Evolutionary conservation across 2,797 vertebrate genomes (phyloP).

Genomic region (Gymnothorax javanicus): DNA sequence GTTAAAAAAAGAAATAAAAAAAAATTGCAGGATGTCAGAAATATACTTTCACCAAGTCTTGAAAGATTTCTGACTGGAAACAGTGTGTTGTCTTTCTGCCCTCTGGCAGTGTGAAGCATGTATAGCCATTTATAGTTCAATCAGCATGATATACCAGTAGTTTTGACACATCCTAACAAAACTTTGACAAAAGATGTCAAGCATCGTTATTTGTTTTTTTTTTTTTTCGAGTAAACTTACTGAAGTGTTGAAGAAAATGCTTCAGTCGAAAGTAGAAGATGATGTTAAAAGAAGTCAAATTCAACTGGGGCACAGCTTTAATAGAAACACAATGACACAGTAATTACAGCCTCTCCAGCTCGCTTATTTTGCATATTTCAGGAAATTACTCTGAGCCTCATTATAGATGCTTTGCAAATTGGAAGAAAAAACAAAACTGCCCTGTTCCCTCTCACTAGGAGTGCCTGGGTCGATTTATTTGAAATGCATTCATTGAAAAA

Average conservation of each 20-base stretch:
- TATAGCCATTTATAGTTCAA: constrained; percentile 58
- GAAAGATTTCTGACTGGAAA: constrained; percentile 28
- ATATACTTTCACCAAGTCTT: constrained; percentile 27
- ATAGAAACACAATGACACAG: not conserved
- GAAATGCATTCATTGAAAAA: not conserved
- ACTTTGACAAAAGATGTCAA: constrained; percentile 56
- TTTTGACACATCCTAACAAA: constrained; percentile 54
- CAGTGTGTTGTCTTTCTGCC: constrained; percentile 26
- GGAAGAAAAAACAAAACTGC: constrained; percentile 13
- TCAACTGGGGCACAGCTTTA: not conserved
- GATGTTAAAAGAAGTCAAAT: not conserved
- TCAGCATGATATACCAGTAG: constrained; percentile 52
- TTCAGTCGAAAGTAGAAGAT: constrained; percentile 1
- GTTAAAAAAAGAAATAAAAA: constrained; percentile 18
- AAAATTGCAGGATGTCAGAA: constrained; percentile 15
- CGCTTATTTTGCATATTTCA: not conserved
- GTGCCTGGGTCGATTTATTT: not conserved
- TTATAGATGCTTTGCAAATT: not conserved
- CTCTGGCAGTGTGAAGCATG: constrained; percentile 52
- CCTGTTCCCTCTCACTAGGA: constrained; percentile 30
- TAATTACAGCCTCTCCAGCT: not conserved
- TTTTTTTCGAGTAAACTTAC: not conserved
- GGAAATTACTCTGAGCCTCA: not conserved
- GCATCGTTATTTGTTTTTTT: constrained; percentile 40
- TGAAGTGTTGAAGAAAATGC: constrained; percentile 28